These are phyloP conservation scores for Microcebus ravelobensis DNA, from an alignment of 2,113 vertebrate species.

Conservation along the genomic window DNA sequence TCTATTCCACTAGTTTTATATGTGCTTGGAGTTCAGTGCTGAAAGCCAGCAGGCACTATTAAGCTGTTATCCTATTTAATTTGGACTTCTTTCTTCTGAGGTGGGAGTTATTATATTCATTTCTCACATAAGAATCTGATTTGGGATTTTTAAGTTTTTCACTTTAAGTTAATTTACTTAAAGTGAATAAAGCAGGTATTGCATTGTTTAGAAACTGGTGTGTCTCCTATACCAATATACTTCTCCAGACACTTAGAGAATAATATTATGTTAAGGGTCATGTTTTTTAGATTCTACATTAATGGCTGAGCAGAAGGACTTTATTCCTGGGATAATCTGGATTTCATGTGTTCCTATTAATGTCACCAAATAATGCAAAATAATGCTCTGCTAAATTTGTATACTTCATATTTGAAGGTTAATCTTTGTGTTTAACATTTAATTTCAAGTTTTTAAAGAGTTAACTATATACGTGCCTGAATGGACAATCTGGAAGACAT, in stretches of 20 bases:
- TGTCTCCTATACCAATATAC: background rate
- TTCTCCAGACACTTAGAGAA: background rate
- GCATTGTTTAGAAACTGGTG: background rate
- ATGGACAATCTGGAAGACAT: background rate
- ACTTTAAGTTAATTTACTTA: background rate
- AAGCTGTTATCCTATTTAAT: background rate
- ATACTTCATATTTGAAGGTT: background rate
- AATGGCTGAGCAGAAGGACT: background rate
- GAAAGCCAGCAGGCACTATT: background rate
- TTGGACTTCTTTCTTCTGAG: background rate
- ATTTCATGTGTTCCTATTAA: background rate
- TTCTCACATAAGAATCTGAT: background rate
- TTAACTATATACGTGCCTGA: background rate
- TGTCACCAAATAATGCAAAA: background rate
- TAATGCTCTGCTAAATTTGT: background rate
- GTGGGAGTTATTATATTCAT: background rate
- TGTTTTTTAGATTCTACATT: background rate
- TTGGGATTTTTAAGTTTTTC: background rate
- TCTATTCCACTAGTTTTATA: background rate
- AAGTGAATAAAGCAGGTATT: background rate
- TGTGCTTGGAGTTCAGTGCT: background rate
- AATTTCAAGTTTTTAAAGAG: background rate
- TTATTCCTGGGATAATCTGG: background rate
- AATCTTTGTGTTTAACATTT: background rate
- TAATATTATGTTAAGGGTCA: background rate